Evolutionary conservation across 1,140 invertebrate genomes (phyloP).

Genomic region (Planococcus citri): DNA sequence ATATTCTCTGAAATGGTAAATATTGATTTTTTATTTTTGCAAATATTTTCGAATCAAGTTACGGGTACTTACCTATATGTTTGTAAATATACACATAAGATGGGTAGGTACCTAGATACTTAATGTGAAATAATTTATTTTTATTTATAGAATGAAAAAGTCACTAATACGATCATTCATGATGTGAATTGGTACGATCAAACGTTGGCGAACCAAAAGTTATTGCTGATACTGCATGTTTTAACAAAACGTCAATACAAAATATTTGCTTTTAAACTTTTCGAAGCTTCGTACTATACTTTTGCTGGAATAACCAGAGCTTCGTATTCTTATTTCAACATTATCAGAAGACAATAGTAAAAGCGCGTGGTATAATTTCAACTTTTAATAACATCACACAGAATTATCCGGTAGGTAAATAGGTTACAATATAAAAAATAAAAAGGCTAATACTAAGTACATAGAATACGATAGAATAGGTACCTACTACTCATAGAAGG

Average conservation of each 20-base stretch:
- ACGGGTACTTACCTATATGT: too few species aligned
- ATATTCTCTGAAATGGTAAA: neutral
- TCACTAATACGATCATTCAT: neutral
- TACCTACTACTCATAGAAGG: too few species aligned
- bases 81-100: too few species aligned
- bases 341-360: neutral
- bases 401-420: too few species aligned
- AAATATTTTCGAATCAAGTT: too few species aligned
- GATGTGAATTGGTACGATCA: neutral
- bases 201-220: neutral
- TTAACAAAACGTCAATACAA: neutral
- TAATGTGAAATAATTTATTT: neutral
- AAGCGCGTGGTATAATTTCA: too few species aligned
- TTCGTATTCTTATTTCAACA: constrained; percentile 14
- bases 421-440: too few species aligned
- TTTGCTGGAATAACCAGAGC: neutral
- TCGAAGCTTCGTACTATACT: neutral
- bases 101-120: too few species aligned
- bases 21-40: neutral
- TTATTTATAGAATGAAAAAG: neutral
- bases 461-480: too few species aligned
- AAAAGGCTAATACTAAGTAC: too few species aligned
- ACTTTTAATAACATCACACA: too few species aligned
- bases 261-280: neutral
- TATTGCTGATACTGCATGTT: neutral